These are phyloP conservation scores for Blastomussa wellsi DNA, from an alignment of 92 coral and sea anemone species.

Conservation along the genomic window DNA sequence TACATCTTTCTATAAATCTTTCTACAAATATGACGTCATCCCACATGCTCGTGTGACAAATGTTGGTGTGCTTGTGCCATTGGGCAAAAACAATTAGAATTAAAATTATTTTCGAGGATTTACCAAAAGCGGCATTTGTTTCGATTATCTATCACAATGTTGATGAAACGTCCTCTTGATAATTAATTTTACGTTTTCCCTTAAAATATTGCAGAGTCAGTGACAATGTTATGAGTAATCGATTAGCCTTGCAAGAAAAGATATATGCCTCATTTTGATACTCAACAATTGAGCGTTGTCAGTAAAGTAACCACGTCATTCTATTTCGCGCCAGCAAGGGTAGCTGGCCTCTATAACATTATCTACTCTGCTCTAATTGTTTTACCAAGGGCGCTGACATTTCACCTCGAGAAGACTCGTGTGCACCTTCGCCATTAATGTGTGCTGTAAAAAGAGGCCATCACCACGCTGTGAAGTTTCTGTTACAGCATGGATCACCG, in stretches of 20 bases:
- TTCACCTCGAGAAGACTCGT: conserved; percentile 45
- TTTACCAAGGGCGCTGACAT: conserved; percentile 65
- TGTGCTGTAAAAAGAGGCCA: conserved; percentile 83
- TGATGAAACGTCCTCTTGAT: too few relatives aligned
- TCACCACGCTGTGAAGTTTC: conserved; percentile 56
- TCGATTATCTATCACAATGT: too few relatives aligned
- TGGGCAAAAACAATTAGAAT: not conserved
- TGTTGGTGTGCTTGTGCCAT: not conserved
- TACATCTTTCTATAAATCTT: not conserved
- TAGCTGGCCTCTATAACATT: not conserved
- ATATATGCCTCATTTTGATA: not conserved
- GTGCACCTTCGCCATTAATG: conserved; percentile 65
- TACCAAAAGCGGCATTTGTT: too few relatives aligned
- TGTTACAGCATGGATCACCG: conserved; percentile 69
- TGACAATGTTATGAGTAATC: too few relatives aligned
- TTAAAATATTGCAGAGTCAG: too few relatives aligned
- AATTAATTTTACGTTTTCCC: too few relatives aligned
- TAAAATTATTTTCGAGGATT: too few relatives aligned
- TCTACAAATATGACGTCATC: not conserved
- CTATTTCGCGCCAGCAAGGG: too few relatives aligned
- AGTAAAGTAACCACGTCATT: too few relatives aligned
- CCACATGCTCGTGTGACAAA: not conserved
- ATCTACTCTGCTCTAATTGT: not conserved
- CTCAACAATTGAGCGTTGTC: not conserved
- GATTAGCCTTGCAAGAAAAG: not conserved